Base-by-base conservation (phyloP, 2,888 invertebrate genomes). In the Chrysolina oricalcia region DNA sequence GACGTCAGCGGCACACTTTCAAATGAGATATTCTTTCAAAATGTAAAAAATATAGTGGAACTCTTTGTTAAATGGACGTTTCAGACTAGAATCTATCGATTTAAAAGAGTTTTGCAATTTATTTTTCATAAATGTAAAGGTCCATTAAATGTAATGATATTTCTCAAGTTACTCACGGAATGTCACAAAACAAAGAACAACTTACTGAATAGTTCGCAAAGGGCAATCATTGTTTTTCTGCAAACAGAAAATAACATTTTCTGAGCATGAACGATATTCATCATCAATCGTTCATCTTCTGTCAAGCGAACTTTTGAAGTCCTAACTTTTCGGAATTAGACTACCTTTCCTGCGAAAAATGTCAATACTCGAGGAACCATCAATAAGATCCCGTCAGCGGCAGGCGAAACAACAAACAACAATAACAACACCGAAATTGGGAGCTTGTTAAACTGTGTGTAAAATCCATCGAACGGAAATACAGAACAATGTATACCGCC, bases 381-480 rank as follows among this genome's bases (percentile, higher is more conserved):
- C 59, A 59, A 59, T 59, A 59, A 59, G 27, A 59, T 15, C 23
- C 23, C 59, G 59, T 59, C 59, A 59, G 59, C 15, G 23, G 35
- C 59, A 59, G 59, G 56, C 59, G n/a, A 59, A 59, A 59, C 59
- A 59, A 59, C 27, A 59, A 59, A 59, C 59, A 59, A 59, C 35
- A 35, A 59, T 59, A 59, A 23, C 59, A 59, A 59, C 59, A 59
- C 35, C 35, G 15, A 35, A 59, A 59, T 59, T 15, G 59, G 35
- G 17, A 8, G 17, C 59, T 59, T 78, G 78, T 76, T 81, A 79
- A 82, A 78, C 77, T 59, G 70, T 76, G 75, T 74, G 79, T 80
- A 81, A 81, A 81, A 82, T 80, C 73, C 80, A 78, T 75, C 76
- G 78, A 69, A 70, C 27, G 76, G 70, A 75, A 78, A 79, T 73